Conservation (phyloP, 2,797 vertebrate genomes). For the Hylomyscus alleni region DNA sequence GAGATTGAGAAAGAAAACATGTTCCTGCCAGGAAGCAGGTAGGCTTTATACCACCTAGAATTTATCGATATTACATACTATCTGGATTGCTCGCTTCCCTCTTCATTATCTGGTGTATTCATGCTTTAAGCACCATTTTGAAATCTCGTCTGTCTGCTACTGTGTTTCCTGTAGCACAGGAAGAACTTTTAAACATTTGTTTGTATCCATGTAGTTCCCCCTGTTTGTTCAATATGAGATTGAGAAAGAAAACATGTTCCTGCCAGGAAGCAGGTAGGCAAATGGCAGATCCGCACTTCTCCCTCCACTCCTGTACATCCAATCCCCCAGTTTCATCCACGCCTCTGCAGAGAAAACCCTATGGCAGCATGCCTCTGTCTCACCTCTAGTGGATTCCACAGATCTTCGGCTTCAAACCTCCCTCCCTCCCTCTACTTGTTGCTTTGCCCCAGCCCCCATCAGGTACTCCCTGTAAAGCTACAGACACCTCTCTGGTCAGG, state of each 20-base stretch:
- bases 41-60: background rate
- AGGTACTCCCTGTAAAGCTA: background rate
- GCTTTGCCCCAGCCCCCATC: background rate
- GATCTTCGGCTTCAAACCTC: background rate
- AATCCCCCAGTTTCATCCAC: background rate
- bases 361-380: background rate
- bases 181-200: background rate
- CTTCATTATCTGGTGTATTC: background rate
- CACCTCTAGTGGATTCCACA: background rate
- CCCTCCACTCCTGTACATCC: background rate
- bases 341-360: background rate
- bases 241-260: background rate
- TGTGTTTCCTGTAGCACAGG: background rate
- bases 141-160: background rate
- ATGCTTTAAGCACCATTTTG: background rate
- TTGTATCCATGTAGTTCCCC: background rate
- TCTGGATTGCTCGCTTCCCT: background rate
- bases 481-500: background rate
- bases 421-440: background rate
- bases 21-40: no score
- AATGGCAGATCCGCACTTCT: background rate
- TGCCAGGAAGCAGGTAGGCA: background rate
- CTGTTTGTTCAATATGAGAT: background rate
- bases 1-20: no score
- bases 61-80: background rate